These are phyloP conservation scores for Nemapogon koenigi DNA, from an alignment of 2,888 invertebrate species.

Conservation along the genomic window DNA sequence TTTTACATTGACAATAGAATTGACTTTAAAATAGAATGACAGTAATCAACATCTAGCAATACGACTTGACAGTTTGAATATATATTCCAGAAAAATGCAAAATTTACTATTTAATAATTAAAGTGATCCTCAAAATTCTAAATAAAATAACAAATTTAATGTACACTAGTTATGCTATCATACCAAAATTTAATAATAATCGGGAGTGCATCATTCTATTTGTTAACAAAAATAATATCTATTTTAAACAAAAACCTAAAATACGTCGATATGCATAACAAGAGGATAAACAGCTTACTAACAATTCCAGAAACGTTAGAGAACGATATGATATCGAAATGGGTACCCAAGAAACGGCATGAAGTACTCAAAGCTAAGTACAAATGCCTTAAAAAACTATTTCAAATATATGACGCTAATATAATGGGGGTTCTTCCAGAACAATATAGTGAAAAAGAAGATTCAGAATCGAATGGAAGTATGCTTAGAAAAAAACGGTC, in stretches of 20 bases:
- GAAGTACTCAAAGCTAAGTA: constrained; percentile 53
- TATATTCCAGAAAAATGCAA: too few species aligned
- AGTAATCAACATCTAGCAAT: too few species aligned
- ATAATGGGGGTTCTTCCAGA: constrained; percentile 42
- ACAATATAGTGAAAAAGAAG: constrained; percentile 12
- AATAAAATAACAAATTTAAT: not conserved
- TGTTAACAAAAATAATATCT: not conserved
- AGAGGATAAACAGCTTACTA: constrained; percentile 28
- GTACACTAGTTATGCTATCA: constrained; percentile 35
- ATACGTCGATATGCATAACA: constrained; percentile 23
- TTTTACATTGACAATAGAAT: too few species aligned
- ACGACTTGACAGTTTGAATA: too few species aligned
- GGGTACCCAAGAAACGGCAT: constrained; percentile 55
- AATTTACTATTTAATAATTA: too few species aligned
- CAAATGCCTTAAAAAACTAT: constrained; percentile 50
- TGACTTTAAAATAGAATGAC: too few species aligned
- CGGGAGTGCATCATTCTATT: constrained; percentile 32
- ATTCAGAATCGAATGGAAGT: too few species aligned
- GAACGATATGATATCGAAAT: constrained; percentile 29
- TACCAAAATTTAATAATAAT: constrained; percentile 38
- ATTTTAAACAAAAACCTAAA: not conserved
- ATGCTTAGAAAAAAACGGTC: constrained; percentile 27
- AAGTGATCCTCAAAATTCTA: too few species aligned
- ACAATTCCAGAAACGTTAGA: constrained; percentile 39
- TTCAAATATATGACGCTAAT: constrained; percentile 51